phyloP scores from a whole-genome alignment of 2,888 invertebrate species.

The Mythimna ferrago region DNA sequence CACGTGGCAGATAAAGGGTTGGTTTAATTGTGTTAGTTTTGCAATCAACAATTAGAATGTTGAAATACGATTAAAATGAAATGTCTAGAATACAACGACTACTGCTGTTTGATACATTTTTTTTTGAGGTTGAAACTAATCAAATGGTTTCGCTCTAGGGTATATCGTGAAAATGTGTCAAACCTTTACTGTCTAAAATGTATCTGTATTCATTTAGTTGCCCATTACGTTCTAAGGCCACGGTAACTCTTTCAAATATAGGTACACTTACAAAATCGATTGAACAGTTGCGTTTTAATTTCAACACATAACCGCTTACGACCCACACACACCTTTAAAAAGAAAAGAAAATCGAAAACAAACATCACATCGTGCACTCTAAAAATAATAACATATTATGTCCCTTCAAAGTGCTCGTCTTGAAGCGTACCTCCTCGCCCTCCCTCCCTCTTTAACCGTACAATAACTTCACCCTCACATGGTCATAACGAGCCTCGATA shows the following conservation, averaged over 20 bases:
- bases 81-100: too few species aligned
- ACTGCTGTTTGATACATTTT: too few species aligned
- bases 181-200: too few species aligned
- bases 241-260: too few species aligned
- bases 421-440: conserved; percentile 68
- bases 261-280: not conserved
- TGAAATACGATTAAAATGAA: not conserved
- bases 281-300: not conserved
- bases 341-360: conserved; percentile 79
- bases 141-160: too few species aligned
- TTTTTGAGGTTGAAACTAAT: too few species aligned
- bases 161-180: too few species aligned
- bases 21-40: not conserved
- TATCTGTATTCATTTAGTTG: too few species aligned
- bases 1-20: not conserved
- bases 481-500: conserved; percentile 90
- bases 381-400: conserved; percentile 89
- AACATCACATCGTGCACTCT: conserved; percentile 76
- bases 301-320: conserved; percentile 7
- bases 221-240: too few species aligned
- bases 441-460: conserved; percentile 73
- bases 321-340: conserved; percentile 30
- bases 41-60: not conserved
- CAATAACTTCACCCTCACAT: conserved; percentile 90
- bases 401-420: conserved; percentile 83